These are phyloP conservation scores for Urocynchramus pylzowi DNA, from an alignment of 2,113 vertebrate genomes.

Conservation along the genomic window DNA sequence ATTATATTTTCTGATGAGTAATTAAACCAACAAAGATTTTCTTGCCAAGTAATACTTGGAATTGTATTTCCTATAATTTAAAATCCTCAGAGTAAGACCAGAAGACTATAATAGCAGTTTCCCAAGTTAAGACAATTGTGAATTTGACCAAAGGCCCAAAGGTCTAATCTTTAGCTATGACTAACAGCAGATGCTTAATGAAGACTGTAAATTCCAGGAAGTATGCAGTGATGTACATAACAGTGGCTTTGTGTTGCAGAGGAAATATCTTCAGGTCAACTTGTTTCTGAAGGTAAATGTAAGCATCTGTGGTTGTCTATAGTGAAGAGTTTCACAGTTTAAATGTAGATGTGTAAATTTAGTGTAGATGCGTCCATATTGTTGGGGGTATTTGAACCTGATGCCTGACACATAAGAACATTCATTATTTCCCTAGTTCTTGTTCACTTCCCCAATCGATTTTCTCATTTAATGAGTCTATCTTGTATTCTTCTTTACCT, in stretches of 20 bases:
- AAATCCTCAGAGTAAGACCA: neutral
- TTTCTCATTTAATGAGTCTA: neutral
- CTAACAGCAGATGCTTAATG: neutral
- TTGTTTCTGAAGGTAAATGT: neutral
- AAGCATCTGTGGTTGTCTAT: neutral
- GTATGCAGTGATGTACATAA: neutral
- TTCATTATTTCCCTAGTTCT: neutral
- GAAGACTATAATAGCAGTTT: neutral
- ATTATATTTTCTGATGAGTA: neutral
- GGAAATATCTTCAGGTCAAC: neutral
- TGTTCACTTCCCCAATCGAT: neutral
- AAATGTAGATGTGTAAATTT: neutral
- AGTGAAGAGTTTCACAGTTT: neutral
- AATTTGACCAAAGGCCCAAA: neutral
- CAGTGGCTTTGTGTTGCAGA: neutral
- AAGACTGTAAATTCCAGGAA: neutral
- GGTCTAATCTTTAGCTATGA: neutral
- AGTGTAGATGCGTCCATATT: neutral
- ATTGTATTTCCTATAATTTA: neutral
- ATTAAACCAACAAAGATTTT: neutral
- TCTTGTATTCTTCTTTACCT: neutral
- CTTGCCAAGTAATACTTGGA: neutral
- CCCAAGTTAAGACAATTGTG: neutral
- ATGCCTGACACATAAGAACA: neutral
- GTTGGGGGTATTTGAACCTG: neutral